Evolutionary conservation across 1,140 invertebrate species (phyloP).

Genomic region (Lamellibrachia luymesi): DNA sequence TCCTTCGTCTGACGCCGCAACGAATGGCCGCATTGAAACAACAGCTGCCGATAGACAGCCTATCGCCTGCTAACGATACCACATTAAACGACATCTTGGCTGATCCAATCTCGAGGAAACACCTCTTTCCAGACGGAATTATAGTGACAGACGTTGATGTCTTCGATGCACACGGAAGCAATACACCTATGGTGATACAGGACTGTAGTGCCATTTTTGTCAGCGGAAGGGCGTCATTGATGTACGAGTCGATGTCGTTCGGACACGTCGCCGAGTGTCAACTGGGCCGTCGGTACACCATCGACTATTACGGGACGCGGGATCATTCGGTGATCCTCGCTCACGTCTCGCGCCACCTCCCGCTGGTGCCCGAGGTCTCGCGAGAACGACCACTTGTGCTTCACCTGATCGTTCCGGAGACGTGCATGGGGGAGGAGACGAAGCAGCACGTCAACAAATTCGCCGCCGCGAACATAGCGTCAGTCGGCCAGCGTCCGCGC

Average conservation of each 20-base stretch:
- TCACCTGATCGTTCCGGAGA: neutral
- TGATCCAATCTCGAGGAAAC: neutral
- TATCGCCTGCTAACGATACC: neutral
- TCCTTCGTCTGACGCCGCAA: neutral
- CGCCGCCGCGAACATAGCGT: neutral
- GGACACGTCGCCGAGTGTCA: neutral
- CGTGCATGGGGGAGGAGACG: neutral
- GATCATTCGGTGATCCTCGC: neutral
- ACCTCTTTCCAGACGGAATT: neutral
- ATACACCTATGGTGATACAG: neutral
- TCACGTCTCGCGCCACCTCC: neutral
- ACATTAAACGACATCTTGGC: neutral
- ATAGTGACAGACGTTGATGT: neutral
- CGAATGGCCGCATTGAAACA: neutral
- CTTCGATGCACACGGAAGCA: neutral
- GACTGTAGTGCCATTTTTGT: neutral
- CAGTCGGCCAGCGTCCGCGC: neutral
- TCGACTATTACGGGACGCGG: neutral
- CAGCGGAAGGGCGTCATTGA: neutral
- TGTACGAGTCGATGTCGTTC: neutral
- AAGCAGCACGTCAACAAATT: neutral
- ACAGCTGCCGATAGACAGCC: neutral
- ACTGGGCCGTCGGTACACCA: neutral
- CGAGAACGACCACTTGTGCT: neutral
- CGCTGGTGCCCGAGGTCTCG: neutral